Base-by-base conservation (phyloP, 2,888 invertebrate species). In the Leptothorax acervorum region DNA sequence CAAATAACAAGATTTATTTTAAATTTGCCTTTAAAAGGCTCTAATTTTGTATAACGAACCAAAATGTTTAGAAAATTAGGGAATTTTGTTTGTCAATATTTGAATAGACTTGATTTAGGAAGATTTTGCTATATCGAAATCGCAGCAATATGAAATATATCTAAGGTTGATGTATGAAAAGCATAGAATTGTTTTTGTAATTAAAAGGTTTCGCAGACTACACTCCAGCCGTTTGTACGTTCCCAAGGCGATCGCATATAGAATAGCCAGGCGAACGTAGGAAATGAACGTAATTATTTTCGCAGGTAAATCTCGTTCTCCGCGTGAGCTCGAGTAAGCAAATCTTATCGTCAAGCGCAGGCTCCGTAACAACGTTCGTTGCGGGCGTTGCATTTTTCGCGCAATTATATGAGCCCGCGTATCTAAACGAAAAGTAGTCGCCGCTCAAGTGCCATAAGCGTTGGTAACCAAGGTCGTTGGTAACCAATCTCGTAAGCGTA, bases 401-500 rank as follows among this genome's bases (percentile, higher is more conserved):
- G 11, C n/a, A 45, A 57, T 78, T 78, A 78, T 35, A 55, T 12
- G 45, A 68, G 57, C 8, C 28, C 45, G 31, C 42, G n/a, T 35
- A n/a, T 39, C 57, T n/a, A 68, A 68, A 55, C 68, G 45, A 68
- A 78, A 78, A 78, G 42, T 57, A 23, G 45, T 45, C 57, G n/a
- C 45, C 42, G 18, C 42, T 66, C 53, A 42, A 78, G 0, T 5
- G 55, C n/a, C n/a, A n/a, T 45, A 45, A 78, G 15, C 42, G 55
- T 48, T 12, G 6, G 23, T n/a, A 66, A 45, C 31, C 45, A 66
- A 78, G 76, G 55, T 78, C 55, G 45, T 78, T 55, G 42, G 23
- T 65, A 65, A 65, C 23, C 31, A 31, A 68, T 45, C 55, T 68
- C 42, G 28, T n/a, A 5, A 35, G 35, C 42, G 4, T 66, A 45